A percentile compares a stretch with the other conserved stretches of the same genome.
Conservation (phyloP, 2,113 vertebrate genomes). For the Myrmophylax atrothorax region DNA sequence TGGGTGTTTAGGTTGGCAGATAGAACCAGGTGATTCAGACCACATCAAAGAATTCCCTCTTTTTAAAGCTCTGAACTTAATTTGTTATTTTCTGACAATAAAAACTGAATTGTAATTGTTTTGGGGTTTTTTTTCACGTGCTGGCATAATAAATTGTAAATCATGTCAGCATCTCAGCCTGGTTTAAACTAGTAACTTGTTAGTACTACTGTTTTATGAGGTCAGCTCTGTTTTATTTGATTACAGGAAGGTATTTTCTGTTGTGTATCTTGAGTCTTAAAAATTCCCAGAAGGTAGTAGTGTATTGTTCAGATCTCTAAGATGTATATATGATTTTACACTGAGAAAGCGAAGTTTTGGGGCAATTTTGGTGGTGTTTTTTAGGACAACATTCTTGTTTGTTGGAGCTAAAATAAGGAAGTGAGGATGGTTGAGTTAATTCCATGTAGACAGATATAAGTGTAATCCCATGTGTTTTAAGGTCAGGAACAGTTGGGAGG, state of each 20-base stretch:
- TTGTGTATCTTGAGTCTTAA: not conserved
- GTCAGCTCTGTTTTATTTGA: conserved; percentile 9
- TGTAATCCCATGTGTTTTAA: not conserved
- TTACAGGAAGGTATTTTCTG: not conserved
- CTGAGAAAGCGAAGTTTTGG: not conserved
- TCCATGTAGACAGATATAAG: not conserved
- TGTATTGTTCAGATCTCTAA: not conserved
- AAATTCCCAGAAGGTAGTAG: not conserved
- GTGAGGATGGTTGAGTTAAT: not conserved
- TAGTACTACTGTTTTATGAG: conserved; percentile 21
- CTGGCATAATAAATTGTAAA: conserved; percentile 37
- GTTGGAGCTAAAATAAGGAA: not conserved
- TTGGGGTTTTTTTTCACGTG: not conserved
- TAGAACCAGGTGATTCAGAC: conserved; percentile 62
- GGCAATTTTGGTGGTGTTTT: not conserved
- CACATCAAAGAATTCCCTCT: conserved; percentile 61
- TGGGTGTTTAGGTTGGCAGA: conserved; percentile 59
- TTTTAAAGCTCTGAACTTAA: conserved; percentile 57
- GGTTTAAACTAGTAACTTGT: not conserved
- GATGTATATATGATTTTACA: not conserved
- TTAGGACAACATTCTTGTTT: not conserved
- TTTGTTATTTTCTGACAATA: conserved; percentile 66
- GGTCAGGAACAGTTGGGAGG: not conserved
- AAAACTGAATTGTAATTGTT: conserved; percentile 43
- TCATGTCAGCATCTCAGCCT: conserved; percentile 39